These are phyloP conservation scores for Mustela lutreola DNA, from an alignment of 2,113 vertebrate species.

Conservation along the genomic window DNA sequence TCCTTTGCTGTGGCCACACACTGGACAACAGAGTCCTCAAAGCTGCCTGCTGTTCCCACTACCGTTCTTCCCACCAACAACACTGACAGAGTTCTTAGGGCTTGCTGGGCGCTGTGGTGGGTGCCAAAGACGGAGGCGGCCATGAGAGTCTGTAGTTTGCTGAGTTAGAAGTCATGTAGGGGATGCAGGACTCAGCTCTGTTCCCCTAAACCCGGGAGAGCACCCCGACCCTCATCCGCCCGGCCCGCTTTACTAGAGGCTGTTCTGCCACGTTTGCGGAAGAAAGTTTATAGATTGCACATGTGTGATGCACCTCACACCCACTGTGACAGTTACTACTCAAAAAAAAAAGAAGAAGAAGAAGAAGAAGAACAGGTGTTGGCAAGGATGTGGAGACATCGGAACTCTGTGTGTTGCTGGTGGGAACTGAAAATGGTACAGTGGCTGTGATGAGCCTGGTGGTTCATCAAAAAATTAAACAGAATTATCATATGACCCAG, in stretches of 20 bases:
- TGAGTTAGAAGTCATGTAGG: rapidly evolving
- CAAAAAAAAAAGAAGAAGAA: too few relatives aligned
- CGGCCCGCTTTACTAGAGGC: not conserved
- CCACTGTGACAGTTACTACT: not conserved
- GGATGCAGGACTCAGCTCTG: not conserved
- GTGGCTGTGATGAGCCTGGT: rapidly evolving
- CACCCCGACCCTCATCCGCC: rapidly evolving
- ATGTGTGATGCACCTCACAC: not conserved
- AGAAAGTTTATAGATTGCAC: rapidly evolving
- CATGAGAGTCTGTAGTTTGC: rapidly evolving
- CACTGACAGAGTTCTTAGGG: rapidly evolving
- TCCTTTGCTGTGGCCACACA: not conserved
- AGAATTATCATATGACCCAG: rapidly evolving
- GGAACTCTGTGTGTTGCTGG: rapidly evolving
- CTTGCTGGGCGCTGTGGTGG: rapidly evolving
- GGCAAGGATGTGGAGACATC: not conserved
- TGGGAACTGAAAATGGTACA: rapidly evolving
- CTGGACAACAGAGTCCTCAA: not conserved
- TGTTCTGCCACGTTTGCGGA: rapidly evolving
- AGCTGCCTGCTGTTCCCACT: not conserved
- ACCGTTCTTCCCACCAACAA: rapidly evolving
- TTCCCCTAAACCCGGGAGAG: too few relatives aligned
- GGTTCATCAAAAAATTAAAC: too few relatives aligned
- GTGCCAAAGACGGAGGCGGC: rapidly evolving
- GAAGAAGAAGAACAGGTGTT: not conserved